Evolutionary conservation across 2,797 vertebrate genomes (phyloP), one percentile per base, ranked within the genome.

Genomic region (Phalanger gymnotis): DNA sequence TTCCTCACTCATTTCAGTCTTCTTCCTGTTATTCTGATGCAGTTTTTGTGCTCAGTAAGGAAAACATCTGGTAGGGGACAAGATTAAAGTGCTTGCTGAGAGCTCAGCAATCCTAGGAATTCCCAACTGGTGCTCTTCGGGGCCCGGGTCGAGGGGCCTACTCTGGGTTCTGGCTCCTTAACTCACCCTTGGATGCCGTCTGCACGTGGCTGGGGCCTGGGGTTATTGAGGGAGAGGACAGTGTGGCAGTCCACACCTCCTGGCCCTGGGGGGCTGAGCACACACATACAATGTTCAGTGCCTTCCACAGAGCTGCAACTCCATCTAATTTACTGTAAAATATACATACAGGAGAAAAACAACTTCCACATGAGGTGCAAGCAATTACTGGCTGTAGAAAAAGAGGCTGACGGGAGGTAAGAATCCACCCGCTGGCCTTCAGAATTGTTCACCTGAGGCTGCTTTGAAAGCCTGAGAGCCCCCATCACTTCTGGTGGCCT

Each of bases 81-180:
- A 94, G 28, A 91, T 11, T 3, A 94, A 95, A 93, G 81, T 10
- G 90, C 53, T 61, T 14, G 30, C 2, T 2, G 95, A 94, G 94
- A 97, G 57, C 11, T 93, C 52, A 96, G 66, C 34, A 96, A 94
- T 96, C 95, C 3, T 0, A 96, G 95, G 96, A 92, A 73, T 97
- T 92, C 92, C 94, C 89, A 5, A 95, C 51, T 95, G 92, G 90
- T 57, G 92, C 94, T 11, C 34, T 89, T 90, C 91, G 95, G 16
- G 6, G 14, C 2, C 34, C 91, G 90, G 58, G 94, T 61, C 92
- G 95, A 94, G 94, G 90, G 52, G 90, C 55, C 91, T 53, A 54
- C 54, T 28, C 16, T 0, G 28, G 58, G 89, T 91, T 93, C 96
- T 54, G 54, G 89, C 90, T 90, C 91, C 54, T 93, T 94, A 92